Evolutionary conservation across 2,113 vertebrate genomes (phyloP), one percentile per base, ranked within the genome.

Genomic region (Orcinus orca): DNA sequence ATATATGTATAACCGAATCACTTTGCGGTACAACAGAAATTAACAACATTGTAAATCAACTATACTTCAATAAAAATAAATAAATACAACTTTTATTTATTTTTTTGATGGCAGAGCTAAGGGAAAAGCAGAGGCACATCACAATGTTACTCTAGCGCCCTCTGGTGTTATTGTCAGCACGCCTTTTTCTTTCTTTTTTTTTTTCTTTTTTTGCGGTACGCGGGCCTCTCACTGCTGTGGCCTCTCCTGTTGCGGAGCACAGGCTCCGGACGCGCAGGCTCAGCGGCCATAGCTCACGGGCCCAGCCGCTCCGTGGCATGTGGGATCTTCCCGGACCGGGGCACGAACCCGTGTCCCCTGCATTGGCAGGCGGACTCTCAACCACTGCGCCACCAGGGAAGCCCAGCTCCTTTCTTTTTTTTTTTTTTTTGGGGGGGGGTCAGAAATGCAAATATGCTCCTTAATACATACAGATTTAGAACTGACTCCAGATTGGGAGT

Each of bases 91-190:
- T 20, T 55, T 55, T 20, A 50, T 58, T 38, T 18, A 25, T 26
- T 53, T n/a, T 93, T 67, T 84, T 5, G 73, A 36, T 0, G 6
- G 38, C 38, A 25, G 38, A 44, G 41, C 25, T 6, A 11, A 29
- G 50, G 70, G 36, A 11, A 36, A 23, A 3, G 26, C 62, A 36
- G 26, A 25, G 18, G 26, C 58, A 6, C 17, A 4, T 1, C 31
- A 14, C 2, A 10, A 93, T 68, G 74, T 96, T 70, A 36, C 97
- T 98, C 63, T 88, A 96, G 97, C 97, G 93, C 98, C 98, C 98
- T 97, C 99, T 98, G 88, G 97, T 96, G 98, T 97, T 21, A 8
- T 41, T 20, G 23, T 50, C 89, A 95, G 90, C 55, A 93, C 0
- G 2, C 33, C 55, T 58, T 74, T 67, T 47, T 47, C 10, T 47